Conservation (phyloP, 35 echinoderm and acorn worm species). For the Apostichopus japonicus region DNA sequence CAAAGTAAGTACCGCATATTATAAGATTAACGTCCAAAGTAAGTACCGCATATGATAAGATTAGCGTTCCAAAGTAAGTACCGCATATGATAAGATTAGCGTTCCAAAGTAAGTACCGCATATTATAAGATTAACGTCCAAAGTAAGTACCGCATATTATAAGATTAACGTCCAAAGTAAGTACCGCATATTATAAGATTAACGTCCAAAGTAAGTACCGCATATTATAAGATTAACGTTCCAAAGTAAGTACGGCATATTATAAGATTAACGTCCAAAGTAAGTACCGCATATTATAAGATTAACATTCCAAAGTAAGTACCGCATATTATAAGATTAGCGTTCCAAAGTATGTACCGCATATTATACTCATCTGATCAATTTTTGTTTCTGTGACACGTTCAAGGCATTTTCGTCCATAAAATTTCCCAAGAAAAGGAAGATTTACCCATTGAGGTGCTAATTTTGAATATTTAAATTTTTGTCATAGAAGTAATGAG, state of each 20-base stretch:
- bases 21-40: constrained; percentile 96
- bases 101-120: constrained; percentile 85
- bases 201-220: constrained; percentile 87
- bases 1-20: constrained; percentile 86
- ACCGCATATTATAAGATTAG: no score
- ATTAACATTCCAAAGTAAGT: no score
- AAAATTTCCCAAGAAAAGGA: no score
- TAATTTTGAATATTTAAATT: no score
- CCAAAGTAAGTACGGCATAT: constrained; percentile 88
- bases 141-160: constrained; percentile 86
- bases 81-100: constrained; percentile 90
- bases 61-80: constrained; percentile 89
- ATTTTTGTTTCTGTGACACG: no score
- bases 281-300: constrained; percentile 86
- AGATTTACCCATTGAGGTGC: no score
- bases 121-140: constrained; percentile 93
- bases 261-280: constrained; percentile 92
- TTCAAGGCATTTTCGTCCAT: no score
- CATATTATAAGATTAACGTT: constrained; percentile 94
- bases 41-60: constrained; percentile 87
- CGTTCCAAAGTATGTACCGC: constrained; percentile 84
- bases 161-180: constrained; percentile 95
- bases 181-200: constrained; percentile 89
- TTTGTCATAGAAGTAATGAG: no score
- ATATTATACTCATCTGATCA: no score